Evolutionary conservation across 2,113 vertebrate genomes (phyloP).

Genomic region (Colaptes auratus): DNA sequence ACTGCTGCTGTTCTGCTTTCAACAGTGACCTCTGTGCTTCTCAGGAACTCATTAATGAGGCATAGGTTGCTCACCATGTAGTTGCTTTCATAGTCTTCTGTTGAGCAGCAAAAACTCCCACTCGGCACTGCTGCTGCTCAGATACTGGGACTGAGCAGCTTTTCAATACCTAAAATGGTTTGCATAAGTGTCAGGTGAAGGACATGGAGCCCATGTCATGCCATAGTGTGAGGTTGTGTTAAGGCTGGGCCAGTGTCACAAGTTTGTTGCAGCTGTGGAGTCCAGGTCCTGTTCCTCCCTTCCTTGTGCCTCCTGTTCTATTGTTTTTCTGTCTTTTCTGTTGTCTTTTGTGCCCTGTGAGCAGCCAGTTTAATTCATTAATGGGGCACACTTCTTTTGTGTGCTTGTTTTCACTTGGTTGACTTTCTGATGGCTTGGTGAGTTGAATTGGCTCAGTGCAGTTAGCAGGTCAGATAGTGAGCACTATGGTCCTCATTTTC

Average conservation of each 20-base stretch:
- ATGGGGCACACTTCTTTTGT: background rate
- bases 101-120: background rate
- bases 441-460: background rate
- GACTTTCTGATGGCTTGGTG: background rate
- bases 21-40: background rate
- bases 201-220: accelerated
- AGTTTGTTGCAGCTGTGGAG: background rate
- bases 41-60: background rate
- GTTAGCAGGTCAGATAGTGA: background rate
- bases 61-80: background rate
- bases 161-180: background rate
- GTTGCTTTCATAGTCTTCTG: background rate
- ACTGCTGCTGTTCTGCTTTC: background rate
- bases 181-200: accelerated
- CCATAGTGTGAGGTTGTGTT: accelerated
- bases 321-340: background rate
- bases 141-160: background rate
- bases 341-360: background rate
- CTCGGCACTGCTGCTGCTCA: background rate
- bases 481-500: background rate
- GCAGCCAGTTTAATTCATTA: background rate
- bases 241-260: background rate
- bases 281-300: background rate
- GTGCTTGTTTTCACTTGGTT: background rate
- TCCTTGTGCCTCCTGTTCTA: background rate